Conservation (phyloP, 2,113 vertebrate species). For the Ahaetulla prasina region DNA sequence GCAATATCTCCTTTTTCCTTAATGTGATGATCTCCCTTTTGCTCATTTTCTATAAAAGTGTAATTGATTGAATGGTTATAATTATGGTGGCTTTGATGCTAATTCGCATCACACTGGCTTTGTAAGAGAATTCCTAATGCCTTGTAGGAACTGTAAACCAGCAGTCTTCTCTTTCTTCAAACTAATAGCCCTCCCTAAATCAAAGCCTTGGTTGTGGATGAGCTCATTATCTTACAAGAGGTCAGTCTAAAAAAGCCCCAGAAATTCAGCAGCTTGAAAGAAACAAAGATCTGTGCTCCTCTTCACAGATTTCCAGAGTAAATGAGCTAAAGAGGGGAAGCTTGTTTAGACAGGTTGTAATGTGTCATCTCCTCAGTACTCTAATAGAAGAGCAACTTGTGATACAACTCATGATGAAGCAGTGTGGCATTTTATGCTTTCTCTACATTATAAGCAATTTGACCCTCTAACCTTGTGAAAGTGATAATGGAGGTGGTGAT, state of each 20-base stretch:
- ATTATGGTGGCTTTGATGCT: conserved; percentile 53
- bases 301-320: conserved; percentile 33
- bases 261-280: conserved; percentile 7
- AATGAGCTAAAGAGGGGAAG: conserved; percentile 4
- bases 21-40: conserved; percentile 42
- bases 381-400: conserved; percentile 8
- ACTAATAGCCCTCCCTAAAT: conserved; percentile 44
- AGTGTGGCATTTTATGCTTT: neutral
- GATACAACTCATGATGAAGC: neutral
- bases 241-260: conserved; percentile 4
- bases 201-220: conserved; percentile 35
- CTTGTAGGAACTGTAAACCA: conserved; percentile 43
- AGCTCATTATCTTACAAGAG: conserved; percentile 32
- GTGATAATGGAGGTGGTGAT: neutral
- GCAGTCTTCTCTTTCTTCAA: conserved; percentile 42
- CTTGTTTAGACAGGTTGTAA: neutral
- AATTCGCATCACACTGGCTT: conserved; percentile 44
- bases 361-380: conserved; percentile 21
- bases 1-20: conserved; percentile 46
- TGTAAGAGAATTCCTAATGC: conserved; percentile 52
- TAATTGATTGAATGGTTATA: conserved; percentile 61
- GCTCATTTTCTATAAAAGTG: conserved; percentile 43
- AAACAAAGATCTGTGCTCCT: conserved; percentile 29
- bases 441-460: neutral
- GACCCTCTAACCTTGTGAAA: neutral